phyloP scores from a whole-genome alignment of 2,888 invertebrate species.

The Diarsia rubi region DNA sequence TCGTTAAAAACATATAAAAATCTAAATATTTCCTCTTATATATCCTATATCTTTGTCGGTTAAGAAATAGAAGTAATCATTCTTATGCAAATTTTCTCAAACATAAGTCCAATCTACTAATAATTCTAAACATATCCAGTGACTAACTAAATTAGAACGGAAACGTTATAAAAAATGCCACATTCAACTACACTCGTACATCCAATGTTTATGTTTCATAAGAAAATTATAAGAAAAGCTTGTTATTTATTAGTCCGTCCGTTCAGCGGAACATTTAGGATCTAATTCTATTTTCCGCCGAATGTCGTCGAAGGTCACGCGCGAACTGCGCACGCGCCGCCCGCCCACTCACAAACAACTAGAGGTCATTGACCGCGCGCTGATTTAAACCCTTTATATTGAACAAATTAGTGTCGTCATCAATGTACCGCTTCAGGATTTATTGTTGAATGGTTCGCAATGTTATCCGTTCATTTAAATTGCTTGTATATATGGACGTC shows the following conservation, averaged over 20 bases:
- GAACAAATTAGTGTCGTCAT: constrained; percentile 48
- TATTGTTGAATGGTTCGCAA: constrained; percentile 37
- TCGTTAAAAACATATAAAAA: too few relatives aligned
- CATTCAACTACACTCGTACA: constrained; percentile 7
- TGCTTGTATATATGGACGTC: constrained; percentile 13
- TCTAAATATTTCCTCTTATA: too few relatives aligned
- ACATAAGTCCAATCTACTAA: not conserved
- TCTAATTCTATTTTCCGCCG: constrained; percentile 75
- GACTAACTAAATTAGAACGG: not conserved
- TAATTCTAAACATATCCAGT: not conserved
- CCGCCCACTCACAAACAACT: constrained; percentile 83
- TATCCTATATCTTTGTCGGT: not conserved
- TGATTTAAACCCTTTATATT: constrained; percentile 65
- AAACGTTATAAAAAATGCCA: constrained; percentile 20
- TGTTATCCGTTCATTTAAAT: constrained; percentile 43
- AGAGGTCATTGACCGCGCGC: constrained; percentile 75
- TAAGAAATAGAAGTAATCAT: not conserved
- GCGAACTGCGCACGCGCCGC: constrained; percentile 76
- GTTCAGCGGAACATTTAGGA: constrained; percentile 49
- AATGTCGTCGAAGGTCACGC: constrained; percentile 83
- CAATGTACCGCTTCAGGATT: constrained; percentile 45
- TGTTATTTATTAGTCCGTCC: constrained; percentile 53
- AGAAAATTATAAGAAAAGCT: constrained; percentile 29
- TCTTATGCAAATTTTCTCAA: not conserved
- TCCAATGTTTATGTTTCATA: constrained; percentile 27